Percentiles rank a stretch among this genome's conserved stretches.
phyloP scores from a whole-genome alignment of 2,797 vertebrate species.

The Malacoraja senta region DNA sequence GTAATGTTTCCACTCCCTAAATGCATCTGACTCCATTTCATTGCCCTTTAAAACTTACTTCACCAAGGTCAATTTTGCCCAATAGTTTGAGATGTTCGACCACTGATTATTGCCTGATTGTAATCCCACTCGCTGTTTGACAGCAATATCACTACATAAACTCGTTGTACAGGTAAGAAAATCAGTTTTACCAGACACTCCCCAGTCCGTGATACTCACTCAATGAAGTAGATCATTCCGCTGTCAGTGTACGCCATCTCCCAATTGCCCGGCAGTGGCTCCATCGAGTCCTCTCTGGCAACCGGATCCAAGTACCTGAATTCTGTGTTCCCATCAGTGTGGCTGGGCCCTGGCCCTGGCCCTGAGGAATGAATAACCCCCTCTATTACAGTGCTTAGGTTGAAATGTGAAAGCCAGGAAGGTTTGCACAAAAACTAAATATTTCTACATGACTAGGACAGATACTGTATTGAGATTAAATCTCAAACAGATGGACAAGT shows the following conservation, averaged over 20 bases:
- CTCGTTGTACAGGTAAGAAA: not conserved
- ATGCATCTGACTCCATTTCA: not conserved
- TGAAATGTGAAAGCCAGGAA: not conserved
- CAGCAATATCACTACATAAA: not conserved
- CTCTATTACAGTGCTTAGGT: not conserved
- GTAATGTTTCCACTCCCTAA: not conserved
- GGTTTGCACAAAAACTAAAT: not conserved
- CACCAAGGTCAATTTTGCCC: not conserved
- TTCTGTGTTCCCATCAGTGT: constrained; percentile 83
- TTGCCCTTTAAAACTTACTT: not conserved
- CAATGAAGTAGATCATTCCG: constrained; percentile 98
- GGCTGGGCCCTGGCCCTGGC: constrained; percentile 93
- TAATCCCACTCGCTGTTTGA: not conserved
- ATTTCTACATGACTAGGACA: not conserved
- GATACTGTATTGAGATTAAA: not conserved
- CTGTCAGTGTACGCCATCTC: constrained; percentile 97
- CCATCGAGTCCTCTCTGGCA: constrained; percentile 80
- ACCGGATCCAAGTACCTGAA: constrained; percentile 72
- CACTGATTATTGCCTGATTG: not conserved
- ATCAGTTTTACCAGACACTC: not conserved
- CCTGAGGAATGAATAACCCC: not conserved
- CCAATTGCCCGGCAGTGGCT: constrained; percentile 86
- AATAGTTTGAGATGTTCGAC: not conserved
- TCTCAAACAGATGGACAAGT: not conserved
- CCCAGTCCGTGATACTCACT: constrained; percentile 67